Evolutionary conservation across 2,797 vertebrate species (phyloP), one percentile per base, ranked within the genome.

Genomic region (Apogon hyalosoma): DNA sequence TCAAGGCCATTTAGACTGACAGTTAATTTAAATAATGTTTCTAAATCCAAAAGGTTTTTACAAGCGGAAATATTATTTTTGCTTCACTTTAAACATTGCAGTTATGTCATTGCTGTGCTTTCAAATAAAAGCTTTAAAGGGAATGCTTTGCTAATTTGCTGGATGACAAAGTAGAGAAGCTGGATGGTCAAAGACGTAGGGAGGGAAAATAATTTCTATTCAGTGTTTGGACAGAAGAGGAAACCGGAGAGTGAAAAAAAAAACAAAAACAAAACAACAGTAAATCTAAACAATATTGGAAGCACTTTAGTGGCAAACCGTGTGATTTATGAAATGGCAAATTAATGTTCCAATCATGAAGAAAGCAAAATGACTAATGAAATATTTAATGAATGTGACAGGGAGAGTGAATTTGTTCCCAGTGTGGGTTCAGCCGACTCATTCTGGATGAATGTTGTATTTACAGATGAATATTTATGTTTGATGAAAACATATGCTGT

Each of bases 21-120:
- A 49, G 11, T 38, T 11, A 58, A 56, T 31, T 56, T n/a, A 42
- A 74, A 36, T 40, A 18, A 51, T 14, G 7, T 54, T 56, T 45
- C n/a, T 53, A 10, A 50, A 57, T 42, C 1, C 3, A 0, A n/a
- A 48, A 45, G 41, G 1, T 55, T 61, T 45, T 33, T 15, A 45
- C 31, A 6, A 72, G 31, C 19, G 47, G 8, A 14, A 0, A 19
- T 38, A 15, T 46, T 61, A 4, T 64, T 68, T 50, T 13, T 49
- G 33, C 19, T 39, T 38, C 63, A 21, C 39, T 64, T 64, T 33
- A 41, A 48, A 56, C 60, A 21, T 16, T 58, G 12, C 39, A 7
- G 13, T 47, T 46, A 13, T 46, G 31, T 60, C 45, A 28, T 64
- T 36, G 19, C 38, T 51, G 43, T 0, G 2, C 7, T 11, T 68